Evolutionary conservation across 2,888 invertebrate genomes (phyloP).

Genomic region (Coelinius sp.): DNA sequence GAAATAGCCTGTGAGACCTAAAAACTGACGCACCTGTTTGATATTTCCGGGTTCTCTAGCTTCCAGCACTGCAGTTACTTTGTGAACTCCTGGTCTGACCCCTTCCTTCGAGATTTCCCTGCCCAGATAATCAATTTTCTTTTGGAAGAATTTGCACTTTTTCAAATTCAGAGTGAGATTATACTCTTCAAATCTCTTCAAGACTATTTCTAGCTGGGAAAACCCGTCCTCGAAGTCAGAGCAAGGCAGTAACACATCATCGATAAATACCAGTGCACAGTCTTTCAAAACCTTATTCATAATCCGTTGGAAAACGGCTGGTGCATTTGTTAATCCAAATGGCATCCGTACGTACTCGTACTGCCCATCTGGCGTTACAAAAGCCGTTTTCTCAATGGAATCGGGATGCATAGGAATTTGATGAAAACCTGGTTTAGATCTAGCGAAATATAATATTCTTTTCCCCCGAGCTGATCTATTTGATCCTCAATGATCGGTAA

Average conservation of each 20-base stretch:
- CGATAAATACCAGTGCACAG: conserved; percentile 50
- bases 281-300: background rate
- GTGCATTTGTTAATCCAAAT: conserved; percentile 38
- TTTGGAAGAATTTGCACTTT: conserved; percentile 48
- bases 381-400: background rate
- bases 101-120: conserved; percentile 50
- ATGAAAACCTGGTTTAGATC: conserved; percentile 47
- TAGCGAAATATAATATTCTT: conserved; percentile 54
- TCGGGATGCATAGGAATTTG: background rate
- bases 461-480: conserved; percentile 54
- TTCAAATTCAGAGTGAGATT: conserved; percentile 52
- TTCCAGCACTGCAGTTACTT: conserved; percentile 38
- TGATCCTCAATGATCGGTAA: conserved; percentile 64
- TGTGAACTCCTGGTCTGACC: conserved; percentile 49
- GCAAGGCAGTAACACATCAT: background rate
- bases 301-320: conserved; percentile 35
- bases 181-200: conserved; percentile 37
- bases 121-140: conserved; percentile 38
- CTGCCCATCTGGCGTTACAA: background rate
- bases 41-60: conserved; percentile 49
- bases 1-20: conserved; percentile 57
- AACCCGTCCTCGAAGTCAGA: conserved; percentile 45
- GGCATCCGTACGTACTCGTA: background rate
- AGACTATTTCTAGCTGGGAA: conserved; percentile 41
- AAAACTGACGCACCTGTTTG: conserved; percentile 53